Percentiles rank a stretch among this genome's conserved stretches.
These are phyloP conservation scores for Euplagia quadripunctaria DNA, from an alignment of 2,888 invertebrate genomes.

Conservation along the genomic window DNA sequence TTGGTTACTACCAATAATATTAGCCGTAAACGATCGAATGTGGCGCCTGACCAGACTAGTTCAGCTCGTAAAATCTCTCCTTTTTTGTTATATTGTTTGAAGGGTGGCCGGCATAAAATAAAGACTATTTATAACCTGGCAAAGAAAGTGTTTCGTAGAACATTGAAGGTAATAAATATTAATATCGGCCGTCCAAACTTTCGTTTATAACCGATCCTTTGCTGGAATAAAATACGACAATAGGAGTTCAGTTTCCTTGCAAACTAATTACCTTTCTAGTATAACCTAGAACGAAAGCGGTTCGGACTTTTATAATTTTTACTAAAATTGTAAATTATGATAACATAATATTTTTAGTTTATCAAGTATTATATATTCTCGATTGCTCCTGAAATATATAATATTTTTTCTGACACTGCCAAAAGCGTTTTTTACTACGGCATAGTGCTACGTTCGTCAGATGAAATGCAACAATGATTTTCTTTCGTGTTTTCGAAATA, in stretches of 20 bases:
- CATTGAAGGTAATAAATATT: slow-evolving; percentile 81
- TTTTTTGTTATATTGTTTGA: slow-evolving; percentile 78
- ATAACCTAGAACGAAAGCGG: slow-evolving; percentile 38
- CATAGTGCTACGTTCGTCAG: too few relatives aligned
- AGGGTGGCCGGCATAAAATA: slow-evolving; percentile 79
- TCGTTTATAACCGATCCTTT: slow-evolving; percentile 72
- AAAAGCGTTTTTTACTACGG: background rate
- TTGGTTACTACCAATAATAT: slow-evolving; percentile 62
- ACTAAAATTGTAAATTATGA: slow-evolving; percentile 37
- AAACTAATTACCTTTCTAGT: slow-evolving; percentile 64
- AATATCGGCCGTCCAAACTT: slow-evolving; percentile 75
- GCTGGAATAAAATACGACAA: slow-evolving; percentile 65
- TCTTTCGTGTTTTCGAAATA: background rate
- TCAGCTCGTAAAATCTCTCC: slow-evolving; percentile 62
- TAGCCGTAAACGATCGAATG: slow-evolving; percentile 58
- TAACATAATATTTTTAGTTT: slow-evolving; percentile 21
- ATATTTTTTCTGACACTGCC: background rate
- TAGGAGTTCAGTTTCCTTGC: slow-evolving; percentile 54
- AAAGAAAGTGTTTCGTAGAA: slow-evolving; percentile 76
- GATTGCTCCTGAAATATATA: too few relatives aligned
- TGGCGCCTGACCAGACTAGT: slow-evolving; percentile 60
- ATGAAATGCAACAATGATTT: background rate
- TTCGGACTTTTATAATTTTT: slow-evolving; percentile 49
- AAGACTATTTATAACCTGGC: slow-evolving; percentile 79
- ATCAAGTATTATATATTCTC: background rate